phyloP scores from a whole-genome alignment of 2,797 vertebrate genomes.

The Notolabrus celidotus region DNA sequence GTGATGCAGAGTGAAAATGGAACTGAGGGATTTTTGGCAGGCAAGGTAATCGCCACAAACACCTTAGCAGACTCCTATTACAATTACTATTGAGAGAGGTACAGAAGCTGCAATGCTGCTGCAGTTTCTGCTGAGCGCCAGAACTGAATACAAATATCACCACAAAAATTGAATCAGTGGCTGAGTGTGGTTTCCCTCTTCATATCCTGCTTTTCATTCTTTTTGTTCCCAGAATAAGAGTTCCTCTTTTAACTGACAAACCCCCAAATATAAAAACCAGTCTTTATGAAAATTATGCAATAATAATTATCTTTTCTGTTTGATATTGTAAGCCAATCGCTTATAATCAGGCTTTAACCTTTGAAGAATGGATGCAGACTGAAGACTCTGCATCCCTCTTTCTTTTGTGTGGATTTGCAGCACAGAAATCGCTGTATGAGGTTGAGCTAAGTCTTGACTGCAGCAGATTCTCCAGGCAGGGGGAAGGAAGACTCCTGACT shows the following conservation, averaged over 20 bases:
- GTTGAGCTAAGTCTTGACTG: slow-evolving; percentile 42
- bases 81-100: slow-evolving; percentile 29
- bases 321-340: background rate
- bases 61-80: slow-evolving; percentile 33
- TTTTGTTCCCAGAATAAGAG: background rate
- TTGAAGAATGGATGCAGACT: background rate
- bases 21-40: slow-evolving; percentile 40
- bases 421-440: slow-evolving; percentile 42
- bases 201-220: background rate
- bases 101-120: slow-evolving; percentile 25
- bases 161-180: slow-evolving; percentile 13
- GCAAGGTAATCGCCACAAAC: slow-evolving; percentile 39
- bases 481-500: slow-evolving; percentile 73
- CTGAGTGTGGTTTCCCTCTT: slow-evolving; percentile 12
- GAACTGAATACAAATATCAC: slow-evolving; percentile 22
- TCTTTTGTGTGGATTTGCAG: slow-evolving; percentile 17
- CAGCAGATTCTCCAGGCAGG: slow-evolving; percentile 69
- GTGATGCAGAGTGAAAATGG: slow-evolving; percentile 39
- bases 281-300: background rate
- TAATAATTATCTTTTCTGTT: slow-evolving; percentile 1
- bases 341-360: background rate
- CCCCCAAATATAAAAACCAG: slow-evolving; percentile 8
- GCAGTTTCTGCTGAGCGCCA: background rate
- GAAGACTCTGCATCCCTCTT: slow-evolving; percentile 25
- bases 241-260: slow-evolving; percentile 12